Evolutionary conservation across 2,888 invertebrate species (phyloP), one percentile per base, ranked within the genome.

Genomic region (Ectobius pallidus): DNA sequence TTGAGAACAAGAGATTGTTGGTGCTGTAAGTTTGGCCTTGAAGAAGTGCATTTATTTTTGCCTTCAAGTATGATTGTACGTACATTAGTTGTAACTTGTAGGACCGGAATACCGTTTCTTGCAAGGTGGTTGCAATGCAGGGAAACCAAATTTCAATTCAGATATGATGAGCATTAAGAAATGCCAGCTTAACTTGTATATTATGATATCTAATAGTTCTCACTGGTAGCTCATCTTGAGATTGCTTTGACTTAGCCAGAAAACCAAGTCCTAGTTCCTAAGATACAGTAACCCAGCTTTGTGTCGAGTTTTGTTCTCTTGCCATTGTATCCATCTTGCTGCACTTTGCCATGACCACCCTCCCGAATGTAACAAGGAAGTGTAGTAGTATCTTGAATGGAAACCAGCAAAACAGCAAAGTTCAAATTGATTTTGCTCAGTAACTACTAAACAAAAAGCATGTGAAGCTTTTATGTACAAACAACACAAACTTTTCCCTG

Each of bases 371-470:
- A 58, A 58, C 30, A 30, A 52, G 52, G 25, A 58, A 30, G 32
- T 30, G 32, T 55, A 55, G 6, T 30, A n/a, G 30, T 30, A 30
- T 30, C n/a, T 4, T 58, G 58, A n/a, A 58, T 58, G 32, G n/a
- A 25, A 58, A 58, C 30, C 25, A 58, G 58, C 58, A 58, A 34
- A 30, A 49, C 65, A 67, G 65, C 46, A 67, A 71, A 71, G 71
- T 71, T 71, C 71, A 71, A 71, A 71, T 65, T 71, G 70, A 71
- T 71, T 71, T 71, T 71, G 71, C 71, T 71, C 71, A 71, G 55
- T 62, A 71, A 62, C 71, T 65, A 55, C 67, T 58, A 62, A 70
- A 70, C 71, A 65, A 71, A 46, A 58, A 71, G 71, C 55, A 49
- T 58, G 71, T 55, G 55, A 49, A 52, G 67, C 65, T 71, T 71